These are phyloP conservation scores for Brachypalpus laphriformis DNA, from an alignment of 2,888 invertebrate species.

Conservation along the genomic window DNA sequence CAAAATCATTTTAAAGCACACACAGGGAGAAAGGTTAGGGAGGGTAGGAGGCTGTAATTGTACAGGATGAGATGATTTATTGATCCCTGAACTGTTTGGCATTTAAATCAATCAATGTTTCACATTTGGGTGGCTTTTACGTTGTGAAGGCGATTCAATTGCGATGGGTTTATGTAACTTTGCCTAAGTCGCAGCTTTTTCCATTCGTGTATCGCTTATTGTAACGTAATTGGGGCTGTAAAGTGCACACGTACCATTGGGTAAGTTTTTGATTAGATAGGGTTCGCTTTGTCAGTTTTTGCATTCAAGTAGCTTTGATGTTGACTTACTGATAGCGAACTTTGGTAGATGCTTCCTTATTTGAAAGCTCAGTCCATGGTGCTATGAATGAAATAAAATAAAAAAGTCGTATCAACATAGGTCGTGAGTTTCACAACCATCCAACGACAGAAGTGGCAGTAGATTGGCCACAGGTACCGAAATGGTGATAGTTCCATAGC, in stretches of 20 bases:
- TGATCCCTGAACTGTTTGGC: slow-evolving; percentile 9
- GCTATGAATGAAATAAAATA: no score
- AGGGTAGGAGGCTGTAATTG: background rate
- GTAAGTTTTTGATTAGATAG: background rate
- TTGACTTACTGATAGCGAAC: background rate
- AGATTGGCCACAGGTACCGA: no score
- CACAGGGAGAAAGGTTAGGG: no score
- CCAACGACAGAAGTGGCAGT: no score
- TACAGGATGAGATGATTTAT: background rate
- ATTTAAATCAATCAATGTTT: slow-evolving; percentile 10
- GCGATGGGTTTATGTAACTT: background rate
- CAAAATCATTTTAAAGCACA: background rate
- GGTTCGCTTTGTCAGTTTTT: background rate
- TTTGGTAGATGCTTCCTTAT: background rate
- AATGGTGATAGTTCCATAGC: no score
- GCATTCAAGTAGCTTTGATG: background rate
- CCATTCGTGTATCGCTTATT: background rate
- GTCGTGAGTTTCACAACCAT: no score
- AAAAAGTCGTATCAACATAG: no score
- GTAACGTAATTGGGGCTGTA: background rate
- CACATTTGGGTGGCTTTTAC: background rate
- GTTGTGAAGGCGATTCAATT: background rate
- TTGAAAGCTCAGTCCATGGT: background rate
- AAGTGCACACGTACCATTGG: background rate
- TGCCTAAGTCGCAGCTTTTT: background rate